Percentiles rank a stretch among this genome's conserved stretches.
Conservation (phyloP, 1,140 invertebrate species). For the Achatina immaculata region DNA sequence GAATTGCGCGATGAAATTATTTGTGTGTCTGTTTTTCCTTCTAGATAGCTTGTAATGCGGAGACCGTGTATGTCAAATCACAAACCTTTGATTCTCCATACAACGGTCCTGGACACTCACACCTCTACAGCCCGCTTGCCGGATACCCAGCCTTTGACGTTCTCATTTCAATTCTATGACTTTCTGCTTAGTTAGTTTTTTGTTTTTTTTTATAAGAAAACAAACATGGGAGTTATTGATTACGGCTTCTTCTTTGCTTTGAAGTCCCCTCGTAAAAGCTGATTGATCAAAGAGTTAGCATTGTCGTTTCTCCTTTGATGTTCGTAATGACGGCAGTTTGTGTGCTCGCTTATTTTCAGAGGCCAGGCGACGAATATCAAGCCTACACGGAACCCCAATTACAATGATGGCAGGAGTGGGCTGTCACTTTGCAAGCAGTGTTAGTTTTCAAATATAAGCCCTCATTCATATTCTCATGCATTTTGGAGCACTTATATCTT, state of each 20-base stretch:
- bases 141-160: not conserved
- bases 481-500: no score
- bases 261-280: not conserved
- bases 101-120: not conserved
- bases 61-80: not conserved
- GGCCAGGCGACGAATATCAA: not conserved
- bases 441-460: not conserved
- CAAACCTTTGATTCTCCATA: not conserved
- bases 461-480: no score
- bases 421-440: not conserved
- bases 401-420: not conserved
- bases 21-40: not conserved
- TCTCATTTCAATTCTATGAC: not conserved
- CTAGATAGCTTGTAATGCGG: not conserved
- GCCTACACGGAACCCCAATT: not conserved
- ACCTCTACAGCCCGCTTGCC: not conserved
- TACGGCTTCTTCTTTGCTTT: constrained; percentile 9
- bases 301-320: constrained; percentile 10
- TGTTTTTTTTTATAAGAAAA: not conserved
- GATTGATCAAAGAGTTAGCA: not conserved
- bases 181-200: not conserved
- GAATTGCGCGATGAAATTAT: not conserved
- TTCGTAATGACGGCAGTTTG: constrained; percentile 7
- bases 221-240: constrained; percentile 10
- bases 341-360: not conserved